These are phyloP conservation scores for Periophthalmodon schlosseri DNA, from an alignment of 2,113 vertebrate species.

Conservation along the genomic window DNA sequence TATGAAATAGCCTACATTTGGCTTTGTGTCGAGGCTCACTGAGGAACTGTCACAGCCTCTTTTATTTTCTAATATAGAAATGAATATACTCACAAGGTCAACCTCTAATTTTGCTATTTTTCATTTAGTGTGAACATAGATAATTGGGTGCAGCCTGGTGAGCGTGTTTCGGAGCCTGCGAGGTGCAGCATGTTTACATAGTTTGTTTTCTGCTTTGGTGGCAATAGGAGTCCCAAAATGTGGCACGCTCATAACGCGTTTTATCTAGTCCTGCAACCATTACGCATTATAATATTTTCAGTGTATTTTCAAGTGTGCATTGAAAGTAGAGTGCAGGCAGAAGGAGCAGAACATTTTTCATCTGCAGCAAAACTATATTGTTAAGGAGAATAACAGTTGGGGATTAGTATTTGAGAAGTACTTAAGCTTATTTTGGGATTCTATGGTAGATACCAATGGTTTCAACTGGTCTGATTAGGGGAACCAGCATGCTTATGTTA, in stretches of 20 bases:
- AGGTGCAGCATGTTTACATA: constrained; percentile 49
- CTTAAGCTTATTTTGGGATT: background rate
- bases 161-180: constrained; percentile 47
- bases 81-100: constrained; percentile 38
- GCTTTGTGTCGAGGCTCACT: constrained; percentile 66
- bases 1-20: constrained; percentile 73
- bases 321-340: constrained; percentile 10
- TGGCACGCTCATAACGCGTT: constrained; percentile 22
- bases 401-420: background rate
- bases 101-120: constrained; percentile 61
- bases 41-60: constrained; percentile 53
- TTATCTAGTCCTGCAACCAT: constrained; percentile 28
- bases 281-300: constrained; percentile 15
- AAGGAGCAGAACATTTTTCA: constrained; percentile 16
- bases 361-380: constrained; percentile 5
- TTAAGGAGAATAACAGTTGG: background rate
- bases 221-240: constrained; percentile 30
- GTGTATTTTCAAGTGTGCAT: constrained; percentile 10
- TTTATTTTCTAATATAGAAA: constrained; percentile 39
- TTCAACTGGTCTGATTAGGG: background rate
- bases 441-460: background rate
- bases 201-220: constrained; percentile 42
- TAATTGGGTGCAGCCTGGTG: constrained; percentile 67
- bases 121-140: constrained; percentile 65
- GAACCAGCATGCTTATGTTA: background rate